Conservation (phyloP, 2,113 vertebrate species). For the Urocolius indicus region DNA sequence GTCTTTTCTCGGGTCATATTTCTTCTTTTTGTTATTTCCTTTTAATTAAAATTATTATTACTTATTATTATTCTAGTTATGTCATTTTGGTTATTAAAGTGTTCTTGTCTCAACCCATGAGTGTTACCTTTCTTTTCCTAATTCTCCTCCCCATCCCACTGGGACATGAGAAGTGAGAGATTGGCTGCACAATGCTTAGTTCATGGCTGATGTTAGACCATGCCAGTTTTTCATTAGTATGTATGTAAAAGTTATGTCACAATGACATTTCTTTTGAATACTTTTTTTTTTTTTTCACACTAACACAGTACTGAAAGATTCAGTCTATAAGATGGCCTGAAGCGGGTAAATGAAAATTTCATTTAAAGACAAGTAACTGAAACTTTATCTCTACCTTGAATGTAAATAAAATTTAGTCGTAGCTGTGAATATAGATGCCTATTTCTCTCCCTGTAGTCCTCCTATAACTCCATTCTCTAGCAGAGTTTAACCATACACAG, state of each 20-base stretch:
- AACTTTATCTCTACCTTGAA: not conserved
- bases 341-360: not conserved
- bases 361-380: not conserved
- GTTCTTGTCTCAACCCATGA: no score
- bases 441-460: not conserved
- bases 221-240: not conserved
- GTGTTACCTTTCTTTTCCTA: no score
- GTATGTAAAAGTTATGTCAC: not conserved
- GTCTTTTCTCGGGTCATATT: no score
- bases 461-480: not conserved
- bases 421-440: not conserved
- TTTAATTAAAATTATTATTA: no score
- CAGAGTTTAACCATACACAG: not conserved
- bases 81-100: no score
- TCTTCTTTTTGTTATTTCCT: no score
- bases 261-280: not conserved
- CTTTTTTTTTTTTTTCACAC: not conserved
- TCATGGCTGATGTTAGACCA: no score
- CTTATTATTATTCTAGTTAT: no score
- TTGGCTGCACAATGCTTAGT: no score
- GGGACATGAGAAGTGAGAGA: no score
- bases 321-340: not conserved
- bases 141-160: no score
- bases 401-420: not conserved
- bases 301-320: not conserved